Evolutionary conservation across 2,888 invertebrate species (phyloP), one percentile per base, ranked within the genome.

Genomic region (Drosophila barbarae): DNA sequence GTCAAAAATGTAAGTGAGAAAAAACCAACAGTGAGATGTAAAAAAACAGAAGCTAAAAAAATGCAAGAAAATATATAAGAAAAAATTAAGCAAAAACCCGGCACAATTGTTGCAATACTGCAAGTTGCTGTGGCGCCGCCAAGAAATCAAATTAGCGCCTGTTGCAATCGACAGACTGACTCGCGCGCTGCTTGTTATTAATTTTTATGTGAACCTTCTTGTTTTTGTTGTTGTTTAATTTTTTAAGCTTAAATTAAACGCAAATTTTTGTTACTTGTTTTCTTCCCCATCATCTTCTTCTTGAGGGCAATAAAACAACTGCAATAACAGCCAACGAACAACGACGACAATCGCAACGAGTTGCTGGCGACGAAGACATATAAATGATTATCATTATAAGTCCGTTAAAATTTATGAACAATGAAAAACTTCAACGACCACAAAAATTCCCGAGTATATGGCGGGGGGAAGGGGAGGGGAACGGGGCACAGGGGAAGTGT

Each of bases 101-200:
- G 18, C 35, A 66, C 61, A 70, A 70, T 57, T 81, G 81, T 64
- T 66, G 76, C 79, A 82, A 69, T 67, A 76, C 50, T 74, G 80
- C 77, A 85, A 78, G 74, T 69, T 64, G 83, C 55, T 55, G 77
- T 57, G 82, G 81, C 85, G 85, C 85, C 81, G 69, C 69, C 58
- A 53, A 83, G 83, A 78, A 82, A 73, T 82, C 70, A 76, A 77
- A 84, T 84, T 79, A 82, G 77, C 77, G 77, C 85, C 85, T 69
- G 78, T 81, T 81, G 77, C 84, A 84, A 78, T 78, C 76, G 64
- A 59, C 76, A 72, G 65, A 58, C 73, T 50, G 55, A 55, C 76
- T 49, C 36, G 50, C 50, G 36, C 51, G 36, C 51, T 38, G 28
- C 23, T 64, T 50, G 39, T 49, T 61, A 61, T 64, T 61, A 41